Base-by-base conservation (phyloP, 2,888 invertebrate genomes). In the Taphrorychus bicolor region DNA sequence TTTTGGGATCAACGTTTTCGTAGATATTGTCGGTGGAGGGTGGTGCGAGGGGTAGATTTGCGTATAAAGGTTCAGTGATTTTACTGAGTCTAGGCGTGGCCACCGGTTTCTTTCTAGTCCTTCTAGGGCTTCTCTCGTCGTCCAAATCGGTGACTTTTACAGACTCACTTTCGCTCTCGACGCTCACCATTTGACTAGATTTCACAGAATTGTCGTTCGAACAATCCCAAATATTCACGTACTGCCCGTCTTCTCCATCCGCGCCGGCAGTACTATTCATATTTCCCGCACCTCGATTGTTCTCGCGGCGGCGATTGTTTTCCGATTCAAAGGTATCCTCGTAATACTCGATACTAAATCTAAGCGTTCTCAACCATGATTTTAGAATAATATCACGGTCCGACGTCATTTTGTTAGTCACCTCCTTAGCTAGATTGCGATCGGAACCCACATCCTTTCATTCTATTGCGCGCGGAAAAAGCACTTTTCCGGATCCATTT, bases 341-440 rank as follows among this genome's bases (percentile, higher is more conserved):
- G 76, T 82, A 82, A 59, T 73, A 75, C 70, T 81, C 81, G 22
- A 76, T 74, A 23, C 70, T 70, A 58, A 75, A 76, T 61, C 81
- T 76, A 24, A 81, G 71, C 65, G 76, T 73, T 70, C 75, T 71
- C 69, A 82, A 72, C 82, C 82, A 82, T 57, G 74, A 74, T 59
- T 74, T 72, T 41, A 81, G 78, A 74, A 79, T 78, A 62, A 69
- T 65, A 66, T 73, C 70, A 62, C 69, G 72, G 70, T 69, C 66
- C 68, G 73, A 60, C 60, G 69, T 69, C 69, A 69, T 69, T 60
- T 68, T 59, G 14, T 64, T 70, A 61, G 69, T 69, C 65, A 69
- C 69, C 61, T 61, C 16, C 48, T 45, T 59, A 52, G 54, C 42
- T 24, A 32, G 5, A 22, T 52, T 54, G 21, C 9, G 11, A 23